Base-by-base conservation (phyloP, 1,140 invertebrate species). In the Cotesia vestalis region DNA sequence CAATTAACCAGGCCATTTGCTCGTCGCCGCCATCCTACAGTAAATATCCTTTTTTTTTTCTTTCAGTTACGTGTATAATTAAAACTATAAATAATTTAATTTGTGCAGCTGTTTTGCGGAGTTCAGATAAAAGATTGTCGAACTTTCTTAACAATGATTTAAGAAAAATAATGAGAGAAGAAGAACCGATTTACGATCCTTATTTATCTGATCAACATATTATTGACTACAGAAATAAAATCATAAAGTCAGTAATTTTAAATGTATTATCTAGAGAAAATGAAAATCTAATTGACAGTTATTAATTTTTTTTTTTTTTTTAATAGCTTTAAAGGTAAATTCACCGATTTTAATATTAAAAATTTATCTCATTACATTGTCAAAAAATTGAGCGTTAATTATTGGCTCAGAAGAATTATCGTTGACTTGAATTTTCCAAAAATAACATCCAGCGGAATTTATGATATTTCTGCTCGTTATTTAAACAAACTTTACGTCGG, bases 291-390 rank as follows among this genome's bases (percentile, higher is more conserved):
- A 51, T 52, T 27, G n/a, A 35, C 3, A 8, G 35, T 4, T 55
- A 46, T 40, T 40, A 1, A 40, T 40, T 40, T 9, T n/a, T n/a
- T n/a, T n/a, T n/a, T n/a, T n/a, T n/a, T n/a, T n/a, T n/a, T n/a
- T n/a, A 11, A 38, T 46, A 69, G 67, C 27, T 9, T 69, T 17
- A n/a, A 60, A 9, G 52, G 67, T 12, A 38, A n/a, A 3, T 40
- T 59, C 3, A 17, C 8, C 17, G n/a, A 69, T 60, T 40, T 69
- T 11, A 12, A 38, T 38, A n/a, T 34, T 4, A 1, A 34, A 35
- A 34, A 55, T 36, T 17, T 55, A 34, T 59, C 67, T 38, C 14
- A 38, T 8, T 69, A 59, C 36, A 38, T 20, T 34, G 67, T 69
- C 5, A 59, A 34, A 11, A 12, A 57, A n/a, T 20, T 12, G 6